Conservation (phyloP, 2,113 vertebrate species). For the Oriolus oriolus region DNA sequence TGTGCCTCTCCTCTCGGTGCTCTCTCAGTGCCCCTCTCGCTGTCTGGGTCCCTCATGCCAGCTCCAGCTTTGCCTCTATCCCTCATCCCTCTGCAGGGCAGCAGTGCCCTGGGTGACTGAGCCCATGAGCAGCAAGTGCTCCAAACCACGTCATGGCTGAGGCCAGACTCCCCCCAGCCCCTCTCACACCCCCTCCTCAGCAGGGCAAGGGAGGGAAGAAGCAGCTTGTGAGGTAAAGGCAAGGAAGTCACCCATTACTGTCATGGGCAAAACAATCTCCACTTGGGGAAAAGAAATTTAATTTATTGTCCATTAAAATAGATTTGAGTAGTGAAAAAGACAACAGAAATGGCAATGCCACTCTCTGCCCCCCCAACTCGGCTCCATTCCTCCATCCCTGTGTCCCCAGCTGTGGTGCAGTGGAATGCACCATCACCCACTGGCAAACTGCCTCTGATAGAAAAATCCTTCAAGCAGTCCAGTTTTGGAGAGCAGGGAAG, state of each 20-base stretch:
- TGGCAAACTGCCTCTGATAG: background rate
- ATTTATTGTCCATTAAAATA: background rate
- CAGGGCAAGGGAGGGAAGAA: background rate
- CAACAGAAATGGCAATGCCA: background rate
- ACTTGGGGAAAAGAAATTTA: background rate
- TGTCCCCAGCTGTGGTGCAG: background rate
- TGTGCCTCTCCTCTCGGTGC: background rate
- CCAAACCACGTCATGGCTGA: background rate
- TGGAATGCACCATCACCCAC: background rate
- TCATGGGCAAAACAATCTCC: background rate
- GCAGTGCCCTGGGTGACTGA: background rate
- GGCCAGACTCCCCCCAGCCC: background rate
- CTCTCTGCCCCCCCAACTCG: rapidly evolving
- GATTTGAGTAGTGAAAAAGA: background rate
- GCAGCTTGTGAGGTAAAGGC: background rate
- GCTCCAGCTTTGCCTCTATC: background rate
- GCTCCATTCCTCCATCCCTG: background rate
- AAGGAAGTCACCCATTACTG: rapidly evolving
- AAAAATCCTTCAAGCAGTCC: background rate
- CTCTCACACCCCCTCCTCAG: background rate
- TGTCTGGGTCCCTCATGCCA: background rate
- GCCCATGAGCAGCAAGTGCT: background rate
- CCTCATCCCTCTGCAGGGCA: background rate
- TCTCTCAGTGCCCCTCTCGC: background rate
- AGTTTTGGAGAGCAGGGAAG: background rate